phyloP scores from a whole-genome alignment of 2,888 invertebrate species.

The Acrobasis repandana region DNA sequence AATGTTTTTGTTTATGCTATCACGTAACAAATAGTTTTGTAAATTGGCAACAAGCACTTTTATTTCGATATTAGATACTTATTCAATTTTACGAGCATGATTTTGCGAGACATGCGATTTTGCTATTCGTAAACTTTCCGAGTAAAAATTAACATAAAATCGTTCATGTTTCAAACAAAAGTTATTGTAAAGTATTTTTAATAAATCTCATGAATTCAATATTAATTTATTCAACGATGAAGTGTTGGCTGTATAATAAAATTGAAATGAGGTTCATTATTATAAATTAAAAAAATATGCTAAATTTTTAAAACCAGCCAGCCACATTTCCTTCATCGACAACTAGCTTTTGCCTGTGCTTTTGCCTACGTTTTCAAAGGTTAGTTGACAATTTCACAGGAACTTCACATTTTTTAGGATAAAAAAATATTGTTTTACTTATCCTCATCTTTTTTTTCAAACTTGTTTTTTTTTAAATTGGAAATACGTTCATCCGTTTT shows the following conservation, averaged over 20 bases:
- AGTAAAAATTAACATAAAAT: constrained; percentile 17
- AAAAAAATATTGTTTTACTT: too few relatives aligned
- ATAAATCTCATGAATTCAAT: background rate
- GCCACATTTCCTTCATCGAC: too few relatives aligned
- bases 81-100: constrained; percentile 25
- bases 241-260: constrained; percentile 43
- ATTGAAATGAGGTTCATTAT: too few relatives aligned
- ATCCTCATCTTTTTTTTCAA: too few relatives aligned
- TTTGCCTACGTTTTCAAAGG: too few relatives aligned
- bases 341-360: too few relatives aligned
- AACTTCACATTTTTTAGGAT: too few relatives aligned
- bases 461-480: too few relatives aligned
- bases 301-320: too few relatives aligned
- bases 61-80: constrained; percentile 22
- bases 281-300: too few relatives aligned
- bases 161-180: constrained; percentile 12
- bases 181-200: background rate
- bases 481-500: too few relatives aligned
- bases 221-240: constrained; percentile 1
- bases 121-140: constrained; percentile 22
- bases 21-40: constrained; percentile 9
- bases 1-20: background rate
- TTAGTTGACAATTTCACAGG: too few relatives aligned
- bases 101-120: constrained; percentile 27
- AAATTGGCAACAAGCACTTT: constrained; percentile 22